A percentile compares a stretch with the other conserved stretches of the same genome.
Conservation (phyloP, 2,888 invertebrate species). For the Pachycephus smyrnensis region DNA sequence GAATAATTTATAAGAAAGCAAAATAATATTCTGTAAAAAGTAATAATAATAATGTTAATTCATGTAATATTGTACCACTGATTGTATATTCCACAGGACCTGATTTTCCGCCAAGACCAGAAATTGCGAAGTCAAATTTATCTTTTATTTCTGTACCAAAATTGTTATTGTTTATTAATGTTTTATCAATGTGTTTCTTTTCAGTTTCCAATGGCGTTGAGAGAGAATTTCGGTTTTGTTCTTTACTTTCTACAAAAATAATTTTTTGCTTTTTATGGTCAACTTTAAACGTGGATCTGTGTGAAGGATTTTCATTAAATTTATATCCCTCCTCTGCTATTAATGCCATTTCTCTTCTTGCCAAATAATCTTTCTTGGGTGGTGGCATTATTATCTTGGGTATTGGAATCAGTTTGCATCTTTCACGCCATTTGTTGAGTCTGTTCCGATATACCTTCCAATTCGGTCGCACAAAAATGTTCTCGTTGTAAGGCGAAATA, state of each 20-base stretch:
- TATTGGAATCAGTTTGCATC: constrained; percentile 33
- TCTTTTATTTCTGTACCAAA: constrained; percentile 2
- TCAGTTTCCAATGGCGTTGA: not conserved
- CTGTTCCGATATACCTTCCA: constrained; percentile 40
- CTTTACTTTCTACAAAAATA: not conserved
- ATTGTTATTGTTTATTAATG: not conserved
- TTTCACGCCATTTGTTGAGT: constrained; percentile 44
- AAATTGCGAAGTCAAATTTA: constrained; percentile 19
- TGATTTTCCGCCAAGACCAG: constrained; percentile 12
- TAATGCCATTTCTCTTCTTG: constrained; percentile 8
- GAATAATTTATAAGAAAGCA: not conserved
- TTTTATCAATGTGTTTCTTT: not conserved
- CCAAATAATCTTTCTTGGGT: constrained; percentile 6
- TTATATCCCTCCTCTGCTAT: not conserved
- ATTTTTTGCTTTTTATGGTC: not conserved
- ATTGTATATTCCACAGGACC: constrained; percentile 20
- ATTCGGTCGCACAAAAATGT: constrained; percentile 34
- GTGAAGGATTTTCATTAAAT: not conserved
- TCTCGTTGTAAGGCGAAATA: constrained; percentile 48
- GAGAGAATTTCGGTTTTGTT: not conserved
- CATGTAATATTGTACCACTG: constrained; percentile 6
- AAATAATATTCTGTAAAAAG: not conserved
- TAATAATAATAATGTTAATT: not conserved
- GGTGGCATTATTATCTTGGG: constrained; percentile 48
- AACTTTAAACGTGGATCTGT: not conserved